phyloP scores from a whole-genome alignment of 2,888 invertebrate genomes.

The Brachypalpus laphriformis region DNA sequence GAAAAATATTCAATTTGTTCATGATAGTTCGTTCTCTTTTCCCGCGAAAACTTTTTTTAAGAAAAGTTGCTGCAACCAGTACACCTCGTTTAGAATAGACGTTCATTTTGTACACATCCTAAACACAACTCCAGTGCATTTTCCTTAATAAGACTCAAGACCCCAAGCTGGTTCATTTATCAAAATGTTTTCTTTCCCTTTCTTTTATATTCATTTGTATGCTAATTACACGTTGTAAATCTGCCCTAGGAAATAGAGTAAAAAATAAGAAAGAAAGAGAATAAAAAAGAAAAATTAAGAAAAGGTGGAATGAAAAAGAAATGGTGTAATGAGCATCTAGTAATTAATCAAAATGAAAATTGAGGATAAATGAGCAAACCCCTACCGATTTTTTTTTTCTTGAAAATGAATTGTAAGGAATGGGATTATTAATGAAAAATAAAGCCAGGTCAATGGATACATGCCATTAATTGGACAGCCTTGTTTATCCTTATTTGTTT shows the following conservation, averaged over 20 bases:
- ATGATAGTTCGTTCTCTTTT: too few species aligned
- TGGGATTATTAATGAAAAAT: background rate
- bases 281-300: background rate
- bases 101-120: too few species aligned
- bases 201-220: slow-evolving; percentile 30
- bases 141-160: slow-evolving; percentile 4
- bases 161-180: slow-evolving; percentile 32
- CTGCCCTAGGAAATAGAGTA: slow-evolving; percentile 11
- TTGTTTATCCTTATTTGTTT: too few species aligned
- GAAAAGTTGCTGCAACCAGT: too few species aligned
- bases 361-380: background rate
- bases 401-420: background rate
- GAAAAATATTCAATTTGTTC: too few species aligned
- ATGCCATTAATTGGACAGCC: too few species aligned
- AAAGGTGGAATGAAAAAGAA: background rate
- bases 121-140: background rate
- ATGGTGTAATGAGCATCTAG: slow-evolving; percentile 4
- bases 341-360: slow-evolving; percentile 45
- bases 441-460: too few species aligned
- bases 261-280: background rate
- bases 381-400: background rate
- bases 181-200: slow-evolving; percentile 19
- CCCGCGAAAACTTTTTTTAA: too few species aligned
- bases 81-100: too few species aligned
- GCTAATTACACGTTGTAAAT: slow-evolving; percentile 46